phyloP scores from a whole-genome alignment of 2,113 vertebrate species.

The Cavia aperea region DNA sequence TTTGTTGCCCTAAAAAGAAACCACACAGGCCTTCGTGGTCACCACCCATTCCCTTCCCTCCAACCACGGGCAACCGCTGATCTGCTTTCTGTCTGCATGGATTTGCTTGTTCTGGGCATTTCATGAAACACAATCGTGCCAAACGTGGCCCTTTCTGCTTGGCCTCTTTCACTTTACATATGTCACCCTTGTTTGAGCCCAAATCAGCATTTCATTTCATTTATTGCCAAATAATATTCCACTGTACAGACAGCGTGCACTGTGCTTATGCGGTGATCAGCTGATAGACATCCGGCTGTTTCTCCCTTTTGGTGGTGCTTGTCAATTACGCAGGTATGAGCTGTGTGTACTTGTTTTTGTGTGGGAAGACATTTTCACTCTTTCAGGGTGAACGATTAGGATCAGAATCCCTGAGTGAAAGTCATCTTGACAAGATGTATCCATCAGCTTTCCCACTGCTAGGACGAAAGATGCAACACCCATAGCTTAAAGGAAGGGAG shows the following conservation, averaged over 20 bases:
- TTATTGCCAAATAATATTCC: neutral
- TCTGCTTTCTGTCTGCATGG: neutral
- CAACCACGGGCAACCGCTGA: neutral
- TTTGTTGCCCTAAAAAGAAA: neutral
- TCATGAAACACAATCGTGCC: fast-evolving
- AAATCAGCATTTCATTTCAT: neutral
- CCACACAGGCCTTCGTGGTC: neutral
- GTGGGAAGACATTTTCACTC: neutral
- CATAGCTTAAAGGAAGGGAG: neutral
- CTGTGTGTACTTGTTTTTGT: fast-evolving
- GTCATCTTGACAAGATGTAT: neutral
- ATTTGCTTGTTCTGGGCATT: neutral
- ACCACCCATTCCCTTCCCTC: neutral
- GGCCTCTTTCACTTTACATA: neutral
- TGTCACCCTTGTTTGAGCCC: fast-evolving
- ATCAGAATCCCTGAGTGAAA: neutral
- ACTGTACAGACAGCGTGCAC: fast-evolving
- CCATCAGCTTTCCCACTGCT: neutral
- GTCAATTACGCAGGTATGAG: neutral
- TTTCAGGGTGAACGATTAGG: neutral
- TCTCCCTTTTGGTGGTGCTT: neutral
- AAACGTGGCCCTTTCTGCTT: neutral
- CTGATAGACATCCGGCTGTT: fast-evolving
- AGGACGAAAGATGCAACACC: neutral
- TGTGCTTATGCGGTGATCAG: fast-evolving